phyloP scores from a whole-genome alignment of 2,888 invertebrate species.

The Pyrrhia umbra region DNA sequence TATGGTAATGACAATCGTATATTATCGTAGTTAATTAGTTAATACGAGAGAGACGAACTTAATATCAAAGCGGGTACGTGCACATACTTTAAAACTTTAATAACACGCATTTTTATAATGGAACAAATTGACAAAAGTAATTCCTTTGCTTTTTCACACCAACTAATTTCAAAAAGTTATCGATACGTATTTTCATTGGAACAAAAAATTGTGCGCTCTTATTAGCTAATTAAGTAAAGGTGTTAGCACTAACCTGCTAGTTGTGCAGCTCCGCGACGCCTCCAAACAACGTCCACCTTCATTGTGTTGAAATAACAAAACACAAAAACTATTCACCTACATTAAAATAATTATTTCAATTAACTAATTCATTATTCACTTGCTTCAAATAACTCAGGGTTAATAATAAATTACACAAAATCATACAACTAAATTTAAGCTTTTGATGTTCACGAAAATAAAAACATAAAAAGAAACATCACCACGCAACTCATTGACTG shows the following conservation, averaged over 20 bases:
- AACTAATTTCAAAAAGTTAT: too few species aligned
- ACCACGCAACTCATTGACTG: conserved; percentile 65
- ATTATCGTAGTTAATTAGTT: too few species aligned
- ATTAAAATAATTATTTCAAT: conserved; percentile 65
- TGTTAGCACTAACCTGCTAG: conserved; percentile 81
- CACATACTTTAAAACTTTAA: neutral
- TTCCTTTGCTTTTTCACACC: too few species aligned
- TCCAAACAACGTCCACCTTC: conserved; percentile 84
- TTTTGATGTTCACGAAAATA: conserved; percentile 74
- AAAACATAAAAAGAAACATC: conserved; percentile 71
- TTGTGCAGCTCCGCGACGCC: conserved; percentile 80
- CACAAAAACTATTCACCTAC: conserved; percentile 69
- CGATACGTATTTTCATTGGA: too few species aligned
- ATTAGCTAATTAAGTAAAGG: conserved; percentile 10
- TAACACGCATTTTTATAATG: neutral
- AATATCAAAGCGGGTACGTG: neutral
- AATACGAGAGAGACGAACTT: neutral
- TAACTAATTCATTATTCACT: conserved; percentile 62
- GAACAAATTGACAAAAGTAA: too few species aligned
- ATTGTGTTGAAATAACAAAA: conserved; percentile 83
- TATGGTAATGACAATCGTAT: too few species aligned
- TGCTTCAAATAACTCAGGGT: conserved; percentile 65
- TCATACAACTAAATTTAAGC: conserved; percentile 72
- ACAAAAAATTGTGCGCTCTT: neutral
- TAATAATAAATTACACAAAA: conserved; percentile 69